Conservation (phyloP, 35 echinoderm and acorn worm genomes). For the Chiridota heheva region DNA sequence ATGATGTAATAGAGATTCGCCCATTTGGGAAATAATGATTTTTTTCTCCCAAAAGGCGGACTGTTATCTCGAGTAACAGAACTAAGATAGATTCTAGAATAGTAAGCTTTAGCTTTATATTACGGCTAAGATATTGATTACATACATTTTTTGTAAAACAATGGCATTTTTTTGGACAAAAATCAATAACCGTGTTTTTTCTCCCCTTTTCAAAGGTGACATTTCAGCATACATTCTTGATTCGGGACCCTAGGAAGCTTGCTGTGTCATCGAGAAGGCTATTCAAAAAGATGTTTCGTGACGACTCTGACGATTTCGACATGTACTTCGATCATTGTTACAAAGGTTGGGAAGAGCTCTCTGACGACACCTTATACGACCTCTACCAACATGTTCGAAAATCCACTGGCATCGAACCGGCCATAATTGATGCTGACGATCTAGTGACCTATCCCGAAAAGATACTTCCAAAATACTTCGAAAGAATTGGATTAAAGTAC, state of each 20-base stretch:
- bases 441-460: constrained; percentile 48
- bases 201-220: constrained; percentile 10
- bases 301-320: constrained; percentile 36
- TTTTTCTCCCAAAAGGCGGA: too few relatives aligned
- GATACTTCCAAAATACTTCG: constrained; percentile 61
- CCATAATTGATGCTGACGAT: constrained; percentile 75
- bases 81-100: too few relatives aligned
- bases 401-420: constrained; percentile 39
- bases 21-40: too few relatives aligned
- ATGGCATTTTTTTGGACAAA: too few relatives aligned
- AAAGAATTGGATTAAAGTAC: constrained; percentile 46
- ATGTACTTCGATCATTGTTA: too few relatives aligned
- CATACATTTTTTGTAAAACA: too few relatives aligned
- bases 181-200: too few relatives aligned
- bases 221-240: constrained; percentile 39
- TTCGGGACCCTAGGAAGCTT: too few relatives aligned
- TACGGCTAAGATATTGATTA: too few relatives aligned
- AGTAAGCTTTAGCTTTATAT: too few relatives aligned
- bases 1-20: too few relatives aligned
- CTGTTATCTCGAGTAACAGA: too few relatives aligned
- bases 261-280: constrained; percentile 41
- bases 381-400: constrained; percentile 14
- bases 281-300: constrained; percentile 7
- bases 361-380: constrained; percentile 12
- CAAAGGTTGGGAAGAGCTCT: constrained; percentile 39